phyloP scores from a whole-genome alignment of 2,797 vertebrate genomes.

The Cyclura pinguis region DNA sequence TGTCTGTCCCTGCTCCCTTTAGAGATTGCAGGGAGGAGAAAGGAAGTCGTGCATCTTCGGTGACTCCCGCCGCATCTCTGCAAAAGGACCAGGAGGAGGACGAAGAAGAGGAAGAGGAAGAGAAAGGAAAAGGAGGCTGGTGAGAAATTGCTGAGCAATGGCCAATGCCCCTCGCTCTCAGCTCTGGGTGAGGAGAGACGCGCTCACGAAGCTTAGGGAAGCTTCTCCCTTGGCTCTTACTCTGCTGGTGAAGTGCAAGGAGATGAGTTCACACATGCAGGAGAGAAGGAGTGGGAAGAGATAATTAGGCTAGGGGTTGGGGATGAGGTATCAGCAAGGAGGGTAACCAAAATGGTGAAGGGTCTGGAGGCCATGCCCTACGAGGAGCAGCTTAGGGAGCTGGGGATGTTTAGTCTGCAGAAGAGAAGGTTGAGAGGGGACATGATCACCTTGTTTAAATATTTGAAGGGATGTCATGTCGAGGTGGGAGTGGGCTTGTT shows the following conservation, averaged over 20 bases:
- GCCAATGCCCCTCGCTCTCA: constrained; percentile 30
- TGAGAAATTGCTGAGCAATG: constrained; percentile 38
- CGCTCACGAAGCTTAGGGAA: background rate
- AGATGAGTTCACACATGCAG: background rate
- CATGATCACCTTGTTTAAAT: too few relatives aligned
- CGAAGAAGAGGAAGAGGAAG: constrained; percentile 39
- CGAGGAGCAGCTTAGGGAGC: too few relatives aligned
- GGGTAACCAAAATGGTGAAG: too few relatives aligned
- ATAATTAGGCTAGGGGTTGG: background rate
- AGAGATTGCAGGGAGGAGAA: constrained; percentile 64
- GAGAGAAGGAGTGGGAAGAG: background rate
- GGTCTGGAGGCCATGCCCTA: too few relatives aligned
- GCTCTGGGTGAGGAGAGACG: constrained; percentile 33
- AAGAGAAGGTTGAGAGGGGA: too few relatives aligned
- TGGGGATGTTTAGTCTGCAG: too few relatives aligned
- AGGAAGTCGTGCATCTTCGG: constrained; percentile 65
- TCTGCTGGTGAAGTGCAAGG: constrained; percentile 64
- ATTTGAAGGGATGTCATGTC: too few relatives aligned
- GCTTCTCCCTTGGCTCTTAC: background rate
- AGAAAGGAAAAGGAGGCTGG: constrained; percentile 32
- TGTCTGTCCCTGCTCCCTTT: background rate
- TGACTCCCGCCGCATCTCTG: constrained; percentile 69
- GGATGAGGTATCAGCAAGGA: background rate
- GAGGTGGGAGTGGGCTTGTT: too few relatives aligned
- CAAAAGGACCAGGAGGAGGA: constrained; percentile 57